Evolutionary conservation across 2,113 vertebrate genomes (phyloP), one percentile per base, ranked within the genome.

Genomic region (Oxyruncus cristatus): DNA sequence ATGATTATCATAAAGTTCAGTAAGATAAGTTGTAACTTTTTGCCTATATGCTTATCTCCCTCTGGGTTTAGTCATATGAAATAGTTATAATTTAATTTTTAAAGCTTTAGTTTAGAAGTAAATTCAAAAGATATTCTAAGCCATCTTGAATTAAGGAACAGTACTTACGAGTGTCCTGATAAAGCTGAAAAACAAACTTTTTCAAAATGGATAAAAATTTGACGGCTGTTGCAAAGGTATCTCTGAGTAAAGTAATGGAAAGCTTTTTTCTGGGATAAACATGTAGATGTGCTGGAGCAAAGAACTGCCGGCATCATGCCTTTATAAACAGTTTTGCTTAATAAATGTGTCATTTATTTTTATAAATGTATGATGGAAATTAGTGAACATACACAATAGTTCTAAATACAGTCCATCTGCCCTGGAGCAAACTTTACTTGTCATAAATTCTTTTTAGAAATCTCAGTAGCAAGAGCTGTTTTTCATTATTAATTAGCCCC

Each of bases 321-420:
- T 88, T 89, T 83, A n/a, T 89, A 73, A 94, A 89, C 41, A 79
- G 30, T 92, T 88, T 85, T 88, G 28, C 67, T 82, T 88, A 88
- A 91, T 79, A 85, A 79, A 70, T 26, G 14, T 88, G 71, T 65
- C 26, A 19, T 82, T 92, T 74, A 42, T 65, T 95, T 92, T 94
- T 82, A 62, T 79, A 78, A 72, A 88, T 30, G 5, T 61, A 33
- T 66, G 33, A 79, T 42, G 24, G 63, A 92, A 89, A 78, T 90
- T 28, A 39, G 37, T 79, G 55, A 89, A 41, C 16, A n/a, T 61
- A 42, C 37, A 70, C 26, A 44, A 15, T 68, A 55, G 32, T 56
- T 91, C 15, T 82, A 75, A 92, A 72, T 74, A 61, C 22, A 46
- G 11, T 41, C 41, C 61, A 58, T 44, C 67, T 93, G 67, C 49